Evolutionary conservation across 1,140 invertebrate species (phyloP), one percentile per base, ranked within the genome.

Genomic region (Chionoecetes opilio): DNA sequence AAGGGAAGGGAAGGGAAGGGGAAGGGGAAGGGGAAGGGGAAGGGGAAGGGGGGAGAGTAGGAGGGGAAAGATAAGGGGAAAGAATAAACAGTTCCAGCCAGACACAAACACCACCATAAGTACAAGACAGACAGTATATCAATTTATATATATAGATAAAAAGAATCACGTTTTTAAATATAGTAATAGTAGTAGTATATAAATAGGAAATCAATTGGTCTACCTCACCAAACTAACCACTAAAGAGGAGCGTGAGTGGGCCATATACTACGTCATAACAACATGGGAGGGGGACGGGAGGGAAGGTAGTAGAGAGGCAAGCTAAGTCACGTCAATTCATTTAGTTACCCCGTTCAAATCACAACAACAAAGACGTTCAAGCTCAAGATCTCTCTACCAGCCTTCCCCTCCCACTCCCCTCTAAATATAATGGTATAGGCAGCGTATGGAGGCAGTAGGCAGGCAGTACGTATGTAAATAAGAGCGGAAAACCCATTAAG

Each of bases 231-330:
- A 75, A 75, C 63, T 75, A 75, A 75, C 21, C 21, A 21, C 8
- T 75, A 75, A 46, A 14, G 14, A 46, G 41, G 63, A 75, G 63
- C 63, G 63, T 75, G n/a, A 75, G 63, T 75, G 63, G 63, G 63
- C 63, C 63, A 75, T n/a, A n/a, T 87, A 89, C 93, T 84, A 89
- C 84, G 46, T 87, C 41, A 84, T 82, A 94, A 86, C 32, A 53
- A n/a, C 29, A 29, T 21, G 63, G 90, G 32, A 31, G 91, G 93
- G 41, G 38, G 93, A 38, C 63, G 37, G 31, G 14, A 87, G 34
- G 75, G 38, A 63, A 26, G 93, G 82, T 53, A 41, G 41, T 17
- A 32, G 29, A 2, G 86, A 63, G 35, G 63, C 32, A 53, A 34
- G 86, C 31, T 34, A 38, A 32, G 35, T 1, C 85, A 87, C 46